Evolutionary conservation across 2,888 invertebrate species (phyloP).

Genomic region (Conomelus anceps): DNA sequence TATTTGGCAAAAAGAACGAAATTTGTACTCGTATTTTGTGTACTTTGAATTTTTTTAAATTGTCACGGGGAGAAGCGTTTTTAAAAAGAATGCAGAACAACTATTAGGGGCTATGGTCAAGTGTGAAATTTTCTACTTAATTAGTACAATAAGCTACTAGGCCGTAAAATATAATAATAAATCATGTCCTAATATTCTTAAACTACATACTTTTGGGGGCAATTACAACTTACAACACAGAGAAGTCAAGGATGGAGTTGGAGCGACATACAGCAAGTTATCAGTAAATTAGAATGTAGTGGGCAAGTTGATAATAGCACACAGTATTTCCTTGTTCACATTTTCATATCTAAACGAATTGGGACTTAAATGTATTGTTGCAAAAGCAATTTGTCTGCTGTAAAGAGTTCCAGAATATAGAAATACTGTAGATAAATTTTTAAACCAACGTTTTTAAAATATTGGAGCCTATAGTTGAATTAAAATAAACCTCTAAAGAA

Average conservation of each 20-base stretch:
- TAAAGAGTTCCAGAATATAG: background rate
- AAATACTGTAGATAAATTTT: background rate
- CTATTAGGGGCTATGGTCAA: background rate
- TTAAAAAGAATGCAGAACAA: background rate
- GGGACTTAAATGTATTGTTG: background rate
- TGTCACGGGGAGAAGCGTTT: background rate
- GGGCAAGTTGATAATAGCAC: background rate
- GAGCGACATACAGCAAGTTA: background rate
- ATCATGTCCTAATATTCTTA: background rate
- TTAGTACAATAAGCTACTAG: background rate
- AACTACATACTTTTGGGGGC: background rate
- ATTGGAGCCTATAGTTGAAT: too few relatives aligned
- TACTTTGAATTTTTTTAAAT: too few relatives aligned
- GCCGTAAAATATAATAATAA: too few relatives aligned
- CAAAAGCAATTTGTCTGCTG: background rate
- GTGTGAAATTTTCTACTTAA: background rate
- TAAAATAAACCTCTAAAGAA: too few relatives aligned
- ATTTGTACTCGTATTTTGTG: too few relatives aligned
- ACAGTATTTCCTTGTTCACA: background rate
- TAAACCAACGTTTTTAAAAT: too few relatives aligned
- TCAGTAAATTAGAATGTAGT: background rate
- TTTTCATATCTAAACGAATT: background rate
- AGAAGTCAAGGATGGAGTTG: background rate
- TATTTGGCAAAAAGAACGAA: too few relatives aligned
- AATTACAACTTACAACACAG: background rate